A percentile compares a stretch with the other conserved stretches of the same genome.
phyloP scores from a whole-genome alignment of 2,113 vertebrate genomes.

The Coptodon bakossiorum region DNA sequence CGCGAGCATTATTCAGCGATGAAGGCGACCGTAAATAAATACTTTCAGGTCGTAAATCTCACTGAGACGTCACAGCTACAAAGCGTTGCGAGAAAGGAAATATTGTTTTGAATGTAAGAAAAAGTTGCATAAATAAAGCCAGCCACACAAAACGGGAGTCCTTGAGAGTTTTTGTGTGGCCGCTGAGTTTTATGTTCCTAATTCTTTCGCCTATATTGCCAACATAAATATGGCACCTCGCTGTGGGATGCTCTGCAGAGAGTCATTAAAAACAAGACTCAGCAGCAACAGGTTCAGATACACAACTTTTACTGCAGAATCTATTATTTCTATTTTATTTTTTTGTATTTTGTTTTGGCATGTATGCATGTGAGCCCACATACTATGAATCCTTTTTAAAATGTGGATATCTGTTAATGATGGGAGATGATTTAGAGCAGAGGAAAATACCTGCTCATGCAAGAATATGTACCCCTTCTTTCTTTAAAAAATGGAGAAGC shows the following conservation, averaged over 20 bases:
- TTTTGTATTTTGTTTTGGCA: conserved; percentile 75
- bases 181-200: conserved; percentile 93
- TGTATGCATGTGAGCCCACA: conserved; percentile 1
- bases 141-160: conserved; percentile 72
- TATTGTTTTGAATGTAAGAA: conserved; percentile 73
- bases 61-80: conserved; percentile 2
- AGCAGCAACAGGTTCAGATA: conserved; percentile 88
- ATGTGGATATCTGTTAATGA: background rate
- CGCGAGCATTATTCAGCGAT: background rate
- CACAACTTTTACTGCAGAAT: conserved; percentile 90
- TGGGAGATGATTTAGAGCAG: conserved; percentile 15
- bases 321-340: conserved; percentile 80
- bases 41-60: conserved; percentile 47
- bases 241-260: conserved; percentile 83
- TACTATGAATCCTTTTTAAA: conserved; percentile 1
- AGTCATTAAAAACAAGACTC: conserved; percentile 80
- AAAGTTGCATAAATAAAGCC: conserved; percentile 78
- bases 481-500: background rate
- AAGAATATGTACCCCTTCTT: background rate
- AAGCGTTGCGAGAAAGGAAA: conserved; percentile 65
- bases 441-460: background rate
- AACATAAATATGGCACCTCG: conserved; percentile 92
- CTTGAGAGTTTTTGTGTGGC: conserved; percentile 90
- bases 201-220: conserved; percentile 97
- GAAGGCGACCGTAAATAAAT: conserved; percentile 31